A percentile compares a stretch with the other conserved stretches of the same genome.
phyloP scores from a whole-genome alignment of 64 coral and sea anemone species.

The Montipora foliosa region DNA sequence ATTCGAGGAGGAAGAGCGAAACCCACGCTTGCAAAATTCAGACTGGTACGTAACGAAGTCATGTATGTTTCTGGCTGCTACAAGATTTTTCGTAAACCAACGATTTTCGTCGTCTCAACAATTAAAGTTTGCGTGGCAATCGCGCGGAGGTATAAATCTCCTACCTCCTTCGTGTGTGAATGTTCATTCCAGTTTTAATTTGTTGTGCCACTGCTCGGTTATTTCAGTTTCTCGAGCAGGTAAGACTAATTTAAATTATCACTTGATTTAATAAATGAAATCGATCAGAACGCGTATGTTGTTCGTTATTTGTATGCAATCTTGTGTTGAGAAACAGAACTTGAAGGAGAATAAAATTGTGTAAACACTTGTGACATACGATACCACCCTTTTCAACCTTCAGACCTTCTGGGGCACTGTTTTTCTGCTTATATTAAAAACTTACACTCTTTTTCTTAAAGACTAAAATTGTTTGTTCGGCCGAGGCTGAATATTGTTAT shows the following conservation, averaged over 20 bases:
- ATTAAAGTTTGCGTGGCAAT: not conserved
- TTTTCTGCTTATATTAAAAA: not conserved
- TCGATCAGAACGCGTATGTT: not conserved
- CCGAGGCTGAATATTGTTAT: no score
- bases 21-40: no score
- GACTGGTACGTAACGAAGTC: no score
- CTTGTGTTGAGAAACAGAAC: not conserved
- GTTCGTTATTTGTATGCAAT: not conserved
- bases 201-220: not conserved
- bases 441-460: no score
- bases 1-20: no score
- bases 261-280: constrained; percentile 13
- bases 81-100: not conserved
- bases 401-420: no score
- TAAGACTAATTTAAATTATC: not conserved
- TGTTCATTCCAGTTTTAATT: not conserved
- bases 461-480: no score
- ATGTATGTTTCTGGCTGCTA: not conserved
- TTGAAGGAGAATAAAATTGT: not conserved
- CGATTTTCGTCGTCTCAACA: constrained; percentile 13
- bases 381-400: no score
- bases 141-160: no score
- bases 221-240: not conserved
- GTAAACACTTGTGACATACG: not conserved
- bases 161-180: constrained; percentile 2